phyloP scores from a whole-genome alignment of 1,140 invertebrate species.

The Sinonovacula constricta region DNA sequence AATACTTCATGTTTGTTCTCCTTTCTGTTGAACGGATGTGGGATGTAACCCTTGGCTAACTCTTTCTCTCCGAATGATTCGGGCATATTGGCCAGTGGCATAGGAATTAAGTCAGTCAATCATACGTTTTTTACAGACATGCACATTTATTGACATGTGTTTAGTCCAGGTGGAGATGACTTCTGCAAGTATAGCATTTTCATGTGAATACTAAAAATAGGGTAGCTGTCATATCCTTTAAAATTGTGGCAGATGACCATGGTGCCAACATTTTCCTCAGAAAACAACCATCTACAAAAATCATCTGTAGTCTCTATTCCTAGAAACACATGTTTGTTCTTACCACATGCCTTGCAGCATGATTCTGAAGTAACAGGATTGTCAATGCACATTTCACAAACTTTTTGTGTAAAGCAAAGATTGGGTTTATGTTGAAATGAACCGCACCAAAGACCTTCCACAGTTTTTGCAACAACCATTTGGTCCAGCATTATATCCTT shows the following conservation, averaged over 20 bases:
- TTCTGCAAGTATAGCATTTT: not conserved
- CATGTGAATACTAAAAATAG: constrained; percentile 8
- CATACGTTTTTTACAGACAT: not conserved
- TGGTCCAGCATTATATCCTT: not conserved
- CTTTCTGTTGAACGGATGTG: constrained; percentile 14
- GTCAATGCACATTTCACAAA: constrained; percentile 3
- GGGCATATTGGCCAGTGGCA: constrained; percentile 20
- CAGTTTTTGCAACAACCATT: not conserved
- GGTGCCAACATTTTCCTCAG: constrained; percentile 2
- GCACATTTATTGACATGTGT: constrained; percentile 6
- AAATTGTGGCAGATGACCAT: constrained; percentile 15
- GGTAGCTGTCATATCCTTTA: constrained; percentile 19
- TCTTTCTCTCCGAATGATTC: constrained; percentile 26
- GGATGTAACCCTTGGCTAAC: constrained; percentile 38
- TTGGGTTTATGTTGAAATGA: constrained; percentile 21
- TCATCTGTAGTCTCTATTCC: not conserved
- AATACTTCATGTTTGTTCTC: constrained; percentile 7
- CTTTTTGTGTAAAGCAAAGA: constrained; percentile 11
- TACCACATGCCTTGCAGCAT: constrained; percentile 2
- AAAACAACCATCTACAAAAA: constrained; percentile 15
- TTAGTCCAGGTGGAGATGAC: constrained; percentile 23
- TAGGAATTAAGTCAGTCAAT: constrained; percentile 36
- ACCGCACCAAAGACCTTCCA: constrained; percentile 11
- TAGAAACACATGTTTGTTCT: constrained; percentile 5
- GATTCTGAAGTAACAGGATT: not conserved